A percentile compares a stretch with the other conserved stretches of the same genome.
phyloP scores from a whole-genome alignment of 2,797 vertebrate species.

The Lerista edwardsae region DNA sequence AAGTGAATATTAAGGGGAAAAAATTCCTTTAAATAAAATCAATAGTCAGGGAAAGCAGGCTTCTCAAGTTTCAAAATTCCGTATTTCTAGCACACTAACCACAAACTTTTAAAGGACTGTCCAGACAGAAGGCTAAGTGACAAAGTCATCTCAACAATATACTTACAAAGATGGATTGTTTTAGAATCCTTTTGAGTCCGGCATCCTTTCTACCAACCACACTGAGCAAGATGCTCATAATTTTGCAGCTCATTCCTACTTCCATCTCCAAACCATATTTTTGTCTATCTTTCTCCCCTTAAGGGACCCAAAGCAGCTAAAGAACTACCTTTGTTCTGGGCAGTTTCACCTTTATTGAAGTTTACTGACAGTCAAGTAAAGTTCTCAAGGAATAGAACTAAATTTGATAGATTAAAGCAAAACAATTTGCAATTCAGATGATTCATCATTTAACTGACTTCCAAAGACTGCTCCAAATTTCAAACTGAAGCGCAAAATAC shows the following conservation, averaged over 20 bases:
- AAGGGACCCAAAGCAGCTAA: no score
- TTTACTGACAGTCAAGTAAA: not conserved
- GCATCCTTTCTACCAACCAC: not conserved
- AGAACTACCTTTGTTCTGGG: not conserved
- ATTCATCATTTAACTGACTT: not conserved
- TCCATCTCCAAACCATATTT: not conserved
- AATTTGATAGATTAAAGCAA: not conserved
- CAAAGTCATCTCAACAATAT: not conserved
- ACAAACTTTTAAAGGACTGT: not conserved
- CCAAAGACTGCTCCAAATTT: not conserved
- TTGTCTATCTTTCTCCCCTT: no score
- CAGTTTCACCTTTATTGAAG: not conserved
- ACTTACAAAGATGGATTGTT: not conserved
- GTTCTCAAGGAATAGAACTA: not conserved
- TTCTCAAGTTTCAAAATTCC: not conserved
- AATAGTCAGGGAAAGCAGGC: not conserved
- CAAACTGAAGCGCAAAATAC: not conserved
- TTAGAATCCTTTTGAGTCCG: not conserved
- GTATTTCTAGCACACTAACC: not conserved
- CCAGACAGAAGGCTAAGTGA: not conserved
- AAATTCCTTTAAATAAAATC: not conserved
- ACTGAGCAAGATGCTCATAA: not conserved
- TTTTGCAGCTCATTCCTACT: not conserved
- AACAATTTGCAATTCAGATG: not conserved
- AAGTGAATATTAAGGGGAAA: not conserved